Percentiles rank a stretch among this genome's conserved stretches.
phyloP scores from a whole-genome alignment of 92 coral and sea anemone species.

The Phenganax stokvisi region DNA sequence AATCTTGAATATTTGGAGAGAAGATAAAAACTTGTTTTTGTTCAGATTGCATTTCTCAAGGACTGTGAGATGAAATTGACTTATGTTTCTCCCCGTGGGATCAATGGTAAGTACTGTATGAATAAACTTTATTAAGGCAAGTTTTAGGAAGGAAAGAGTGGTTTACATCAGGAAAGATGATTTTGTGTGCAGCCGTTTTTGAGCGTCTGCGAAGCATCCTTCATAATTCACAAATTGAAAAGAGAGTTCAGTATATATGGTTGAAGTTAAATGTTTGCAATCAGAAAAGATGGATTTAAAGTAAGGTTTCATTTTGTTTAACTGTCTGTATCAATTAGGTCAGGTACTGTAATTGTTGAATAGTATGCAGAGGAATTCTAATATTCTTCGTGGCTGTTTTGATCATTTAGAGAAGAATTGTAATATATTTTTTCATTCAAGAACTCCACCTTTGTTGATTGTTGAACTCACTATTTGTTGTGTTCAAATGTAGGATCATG shows the following conservation, averaged over 20 bases:
- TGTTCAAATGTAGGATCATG: constrained; percentile 51
- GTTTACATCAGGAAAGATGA: background rate
- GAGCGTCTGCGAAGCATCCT: constrained; percentile 87
- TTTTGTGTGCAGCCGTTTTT: constrained; percentile 67
- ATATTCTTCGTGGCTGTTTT: too few relatives aligned
- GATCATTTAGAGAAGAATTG: too few relatives aligned
- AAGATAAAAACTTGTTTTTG: background rate
- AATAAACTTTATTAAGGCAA: background rate
- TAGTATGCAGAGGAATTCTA: too few relatives aligned
- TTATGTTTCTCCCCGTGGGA: constrained; percentile 91
- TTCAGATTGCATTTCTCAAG: constrained; percentile 86
- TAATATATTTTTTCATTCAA: too few relatives aligned
- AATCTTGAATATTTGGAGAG: background rate
- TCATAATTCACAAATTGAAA: constrained; percentile 83
- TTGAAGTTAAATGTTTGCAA: constrained; percentile 94
- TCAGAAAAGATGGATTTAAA: constrained; percentile 91
- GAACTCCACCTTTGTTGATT: too few relatives aligned
- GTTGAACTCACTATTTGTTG: background rate
- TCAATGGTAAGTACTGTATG: constrained; percentile 58
- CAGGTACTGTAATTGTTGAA: too few relatives aligned
- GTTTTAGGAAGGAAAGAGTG: background rate
- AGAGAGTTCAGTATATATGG: constrained; percentile 95
- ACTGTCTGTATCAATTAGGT: background rate
- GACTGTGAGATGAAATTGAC: constrained; percentile 88
- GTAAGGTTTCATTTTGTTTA: constrained; percentile 36